phyloP scores from a whole-genome alignment of 2,113 vertebrate species.

The Tapirus terrestris region DNA sequence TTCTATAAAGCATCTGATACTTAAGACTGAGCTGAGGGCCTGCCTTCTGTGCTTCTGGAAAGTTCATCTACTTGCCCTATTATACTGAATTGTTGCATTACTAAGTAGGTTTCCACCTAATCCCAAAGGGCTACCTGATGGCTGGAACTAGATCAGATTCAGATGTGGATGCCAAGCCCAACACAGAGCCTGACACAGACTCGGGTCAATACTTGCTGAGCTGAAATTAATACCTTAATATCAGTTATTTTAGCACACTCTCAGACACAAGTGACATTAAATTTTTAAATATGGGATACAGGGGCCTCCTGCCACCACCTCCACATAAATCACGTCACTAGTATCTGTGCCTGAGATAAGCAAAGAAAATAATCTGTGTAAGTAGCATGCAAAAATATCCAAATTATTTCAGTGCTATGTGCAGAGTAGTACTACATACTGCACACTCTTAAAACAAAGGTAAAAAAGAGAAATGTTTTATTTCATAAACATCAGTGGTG shows the following conservation, averaged over 20 bases:
- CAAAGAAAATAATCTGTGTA: neutral
- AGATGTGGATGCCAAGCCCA: neutral
- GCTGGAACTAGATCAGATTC: too few species aligned
- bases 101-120: neutral
- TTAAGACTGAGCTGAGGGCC: neutral
- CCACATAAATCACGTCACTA: neutral
- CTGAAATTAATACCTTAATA: neutral
- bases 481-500: neutral
- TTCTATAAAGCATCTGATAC: neutral
- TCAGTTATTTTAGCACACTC: neutral
- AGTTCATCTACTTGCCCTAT: neutral
- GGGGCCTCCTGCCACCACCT: neutral
- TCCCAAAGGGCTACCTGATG: neutral
- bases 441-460: neutral
- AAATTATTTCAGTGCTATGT: neutral
- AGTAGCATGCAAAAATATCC: neutral
- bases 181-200: neutral
- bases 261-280: neutral
- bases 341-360: neutral
- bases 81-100: too few species aligned
- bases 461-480: neutral
- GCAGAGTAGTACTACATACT: fast-evolving
- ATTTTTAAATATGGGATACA: neutral
- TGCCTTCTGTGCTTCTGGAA: neutral
- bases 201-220: neutral